phyloP scores from a whole-genome alignment of 2,113 vertebrate species.

The Lampris megalopsis region DNA sequence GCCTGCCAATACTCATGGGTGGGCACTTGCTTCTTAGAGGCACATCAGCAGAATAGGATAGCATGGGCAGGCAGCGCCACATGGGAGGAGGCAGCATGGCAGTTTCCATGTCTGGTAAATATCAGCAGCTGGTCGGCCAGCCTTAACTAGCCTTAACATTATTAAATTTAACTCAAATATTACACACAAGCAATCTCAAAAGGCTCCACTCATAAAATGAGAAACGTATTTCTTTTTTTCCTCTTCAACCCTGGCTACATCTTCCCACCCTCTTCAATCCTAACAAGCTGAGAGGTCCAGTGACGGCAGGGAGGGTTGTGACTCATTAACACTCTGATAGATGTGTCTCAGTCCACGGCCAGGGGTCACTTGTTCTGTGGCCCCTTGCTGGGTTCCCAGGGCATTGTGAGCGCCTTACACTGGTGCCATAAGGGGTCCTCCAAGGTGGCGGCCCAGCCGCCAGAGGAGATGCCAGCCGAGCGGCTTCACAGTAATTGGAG shows the following conservation, averaged over 20 bases:
- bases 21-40: slow-evolving; percentile 57
- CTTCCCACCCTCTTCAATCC: slow-evolving; percentile 48
- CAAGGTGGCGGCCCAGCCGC: too few species aligned
- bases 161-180: slow-evolving; percentile 69
- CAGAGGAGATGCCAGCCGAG: slow-evolving; percentile 22
- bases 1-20: slow-evolving; percentile 60
- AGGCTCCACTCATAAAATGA: slow-evolving; percentile 47
- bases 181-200: slow-evolving; percentile 69
- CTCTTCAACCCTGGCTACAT: slow-evolving; percentile 10
- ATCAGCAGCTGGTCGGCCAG: slow-evolving; percentile 52
- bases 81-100: slow-evolving; percentile 57
- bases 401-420: slow-evolving; percentile 38
- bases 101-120: slow-evolving; percentile 65
- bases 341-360: slow-evolving; percentile 9
- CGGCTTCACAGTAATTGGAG: slow-evolving; percentile 60
- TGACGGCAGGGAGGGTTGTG: slow-evolving; percentile 67
- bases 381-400: slow-evolving; percentile 58
- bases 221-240: slow-evolving; percentile 37
- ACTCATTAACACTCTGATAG: slow-evolving; percentile 61
- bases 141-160: slow-evolving; percentile 50
- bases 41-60: slow-evolving; percentile 55
- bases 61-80: slow-evolving; percentile 56
- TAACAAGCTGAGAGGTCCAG: slow-evolving; percentile 79
- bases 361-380: slow-evolving; percentile 39
- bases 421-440: slow-evolving; percentile 54